phyloP scores from a whole-genome alignment of 1,140 invertebrate genomes.

The Zaprionus lachaisei region DNA sequence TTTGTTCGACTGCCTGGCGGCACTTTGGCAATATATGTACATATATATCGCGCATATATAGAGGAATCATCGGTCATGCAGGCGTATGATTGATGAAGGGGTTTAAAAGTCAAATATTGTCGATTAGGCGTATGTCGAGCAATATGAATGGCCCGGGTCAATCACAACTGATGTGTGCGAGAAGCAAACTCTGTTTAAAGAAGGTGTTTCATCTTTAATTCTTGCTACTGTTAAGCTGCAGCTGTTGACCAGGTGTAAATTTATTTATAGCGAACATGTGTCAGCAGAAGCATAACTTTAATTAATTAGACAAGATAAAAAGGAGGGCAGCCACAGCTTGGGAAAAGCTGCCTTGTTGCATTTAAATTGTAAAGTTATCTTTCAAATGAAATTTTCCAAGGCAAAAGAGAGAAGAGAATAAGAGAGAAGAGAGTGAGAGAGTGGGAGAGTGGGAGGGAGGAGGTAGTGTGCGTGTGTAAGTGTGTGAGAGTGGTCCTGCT shows the following conservation, averaged over 20 bases:
- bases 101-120: constrained; percentile 79
- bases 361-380: constrained; percentile 72
- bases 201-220: not conserved
- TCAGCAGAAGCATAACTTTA: constrained; percentile 76
- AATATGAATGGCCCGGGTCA: constrained; percentile 21
- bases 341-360: constrained; percentile 18
- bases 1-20: constrained; percentile 41
- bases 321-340: constrained; percentile 17
- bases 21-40: constrained; percentile 46
- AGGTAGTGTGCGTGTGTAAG: constrained; percentile 14
- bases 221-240: not conserved
- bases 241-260: constrained; percentile 54
- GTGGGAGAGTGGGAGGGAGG: not conserved
- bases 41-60: constrained; percentile 26
- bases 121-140: constrained; percentile 58
- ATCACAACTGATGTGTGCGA: constrained; percentile 10
- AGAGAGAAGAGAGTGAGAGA: not conserved
- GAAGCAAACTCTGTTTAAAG: not conserved
- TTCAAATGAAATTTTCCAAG: constrained; percentile 58
- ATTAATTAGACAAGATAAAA: constrained; percentile 79
- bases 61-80: constrained; percentile 6
- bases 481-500: constrained; percentile 19
- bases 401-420: not conserved
- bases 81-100: constrained; percentile 65
- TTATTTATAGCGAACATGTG: constrained; percentile 67